Conservation (phyloP, 2,888 invertebrate species). For the Drosophila crucigera region DNA sequence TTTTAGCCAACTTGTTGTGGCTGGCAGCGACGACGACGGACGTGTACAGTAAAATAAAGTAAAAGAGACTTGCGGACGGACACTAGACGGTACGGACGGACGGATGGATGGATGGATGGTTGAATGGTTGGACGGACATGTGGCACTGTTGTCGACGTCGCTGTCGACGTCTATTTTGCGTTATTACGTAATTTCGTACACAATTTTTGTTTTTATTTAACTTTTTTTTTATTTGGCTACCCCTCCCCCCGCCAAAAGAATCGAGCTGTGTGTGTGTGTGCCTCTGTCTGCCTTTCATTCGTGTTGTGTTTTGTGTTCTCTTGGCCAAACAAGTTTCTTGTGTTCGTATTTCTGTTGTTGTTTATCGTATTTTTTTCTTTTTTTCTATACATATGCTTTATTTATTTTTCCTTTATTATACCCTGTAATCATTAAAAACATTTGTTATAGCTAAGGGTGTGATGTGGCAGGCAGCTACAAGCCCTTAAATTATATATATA, state of each 20-base stretch:
- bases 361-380: slow-evolving; percentile 9
- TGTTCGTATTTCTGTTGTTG: slow-evolving; percentile 24
- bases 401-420: slow-evolving; percentile 25
- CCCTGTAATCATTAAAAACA: slow-evolving; percentile 5
- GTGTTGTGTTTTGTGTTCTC: slow-evolving; percentile 44
- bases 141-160: slow-evolving; percentile 31
- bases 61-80: slow-evolving; percentile 15
- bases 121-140: slow-evolving; percentile 42
- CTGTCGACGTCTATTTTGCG: slow-evolving; percentile 64
- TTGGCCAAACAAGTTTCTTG: slow-evolving; percentile 59
- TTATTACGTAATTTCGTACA: slow-evolving; percentile 65
- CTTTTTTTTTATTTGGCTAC: slow-evolving; percentile 40
- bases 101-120: not conserved
- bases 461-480: not conserved
- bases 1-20: slow-evolving; percentile 45
- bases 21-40: slow-evolving; percentile 13
- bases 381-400: slow-evolving; percentile 22
- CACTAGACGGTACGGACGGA: not conserved
- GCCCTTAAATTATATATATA: not conserved
- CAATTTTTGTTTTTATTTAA: slow-evolving; percentile 28
- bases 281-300: slow-evolving; percentile 61
- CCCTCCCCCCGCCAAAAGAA: slow-evolving; percentile 43
- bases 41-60: slow-evolving; percentile 53
- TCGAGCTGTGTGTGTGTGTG: slow-evolving; percentile 19
- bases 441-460: not conserved